phyloP scores from a whole-genome alignment of 2,888 invertebrate genomes.

The Noctua fimbriata region DNA sequence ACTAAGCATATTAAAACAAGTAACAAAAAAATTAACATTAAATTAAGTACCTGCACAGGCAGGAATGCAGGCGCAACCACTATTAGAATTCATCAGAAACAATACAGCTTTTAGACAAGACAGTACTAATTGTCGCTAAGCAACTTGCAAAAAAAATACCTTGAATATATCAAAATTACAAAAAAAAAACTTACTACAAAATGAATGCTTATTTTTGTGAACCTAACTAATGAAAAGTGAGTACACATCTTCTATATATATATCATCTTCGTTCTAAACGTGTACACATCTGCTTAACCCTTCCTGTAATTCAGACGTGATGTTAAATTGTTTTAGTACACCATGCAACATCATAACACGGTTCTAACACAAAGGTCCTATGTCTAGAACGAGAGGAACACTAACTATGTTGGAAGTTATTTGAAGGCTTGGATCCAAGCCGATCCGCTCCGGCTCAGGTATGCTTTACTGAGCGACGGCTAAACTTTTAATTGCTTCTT shows the following conservation, averaged over 20 bases:
- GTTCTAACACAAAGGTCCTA: slow-evolving; percentile 14
- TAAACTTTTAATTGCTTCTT: slow-evolving; percentile 73
- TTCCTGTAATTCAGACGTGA: neutral
- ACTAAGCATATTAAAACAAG: too few relatives aligned
- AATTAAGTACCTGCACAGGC: too few relatives aligned
- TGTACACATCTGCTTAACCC: neutral
- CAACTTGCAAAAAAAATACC: neutral
- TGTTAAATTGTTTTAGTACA: neutral
- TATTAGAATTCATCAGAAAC: neutral
- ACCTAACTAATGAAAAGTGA: neutral
- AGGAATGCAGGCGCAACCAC: neutral
- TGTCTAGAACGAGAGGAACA: slow-evolving; percentile 22
- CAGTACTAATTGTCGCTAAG: too few relatives aligned
- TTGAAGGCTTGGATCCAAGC: slow-evolving; percentile 51
- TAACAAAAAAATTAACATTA: too few relatives aligned
- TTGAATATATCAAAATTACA: neutral
- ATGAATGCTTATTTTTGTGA: neutral
- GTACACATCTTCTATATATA: too few relatives aligned
- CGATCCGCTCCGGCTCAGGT: slow-evolving; percentile 53
- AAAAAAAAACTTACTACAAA: neutral
- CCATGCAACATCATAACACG: neutral
- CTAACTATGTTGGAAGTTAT: slow-evolving; percentile 59
- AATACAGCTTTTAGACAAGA: neutral
- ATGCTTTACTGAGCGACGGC: slow-evolving; percentile 56
- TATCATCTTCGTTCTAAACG: too few relatives aligned